phyloP scores from a whole-genome alignment of 2,888 invertebrate species.

The Leptopilina syphax region DNA sequence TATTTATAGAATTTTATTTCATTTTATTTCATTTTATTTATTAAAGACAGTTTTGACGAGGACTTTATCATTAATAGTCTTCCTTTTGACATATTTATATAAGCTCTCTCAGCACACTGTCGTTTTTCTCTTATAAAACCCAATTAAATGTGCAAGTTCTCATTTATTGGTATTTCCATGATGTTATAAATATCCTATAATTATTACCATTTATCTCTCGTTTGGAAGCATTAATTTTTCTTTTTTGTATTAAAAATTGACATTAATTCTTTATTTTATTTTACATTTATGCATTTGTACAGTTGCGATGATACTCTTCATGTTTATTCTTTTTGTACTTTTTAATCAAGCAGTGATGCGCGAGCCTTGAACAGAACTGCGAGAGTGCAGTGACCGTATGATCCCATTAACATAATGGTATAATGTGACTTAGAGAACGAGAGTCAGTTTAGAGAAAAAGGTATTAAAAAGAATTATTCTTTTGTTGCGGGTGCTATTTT shows the following conservation, averaged over 20 bases:
- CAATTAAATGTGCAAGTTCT: neutral
- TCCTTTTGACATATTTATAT: conserved; percentile 29
- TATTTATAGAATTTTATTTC: too few relatives aligned
- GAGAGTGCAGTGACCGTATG: conserved; percentile 63
- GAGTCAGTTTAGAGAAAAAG: conserved; percentile 47
- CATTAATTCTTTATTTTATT: neutral
- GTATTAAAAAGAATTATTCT: neutral
- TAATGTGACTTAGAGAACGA: conserved; percentile 55
- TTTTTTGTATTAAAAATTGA: neutral
- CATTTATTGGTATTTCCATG: neutral
- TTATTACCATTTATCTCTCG: neutral
- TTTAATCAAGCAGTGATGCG: conserved; percentile 45
- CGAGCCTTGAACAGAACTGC: conserved; percentile 56
- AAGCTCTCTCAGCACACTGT: neutral
- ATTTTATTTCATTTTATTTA: too few relatives aligned
- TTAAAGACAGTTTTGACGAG: neutral
- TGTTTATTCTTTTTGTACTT: conserved; percentile 44
- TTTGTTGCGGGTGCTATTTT: neutral
- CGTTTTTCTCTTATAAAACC: neutral
- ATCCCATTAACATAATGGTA: conserved; percentile 64
- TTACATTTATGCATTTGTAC: neutral
- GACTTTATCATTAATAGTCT: conserved; percentile 19
- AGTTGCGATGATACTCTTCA: conserved; percentile 5
- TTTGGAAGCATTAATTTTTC: neutral
- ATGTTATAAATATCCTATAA: neutral